Evolutionary conservation across 2,888 invertebrate genomes (phyloP).

Genomic region (Plagiodera versicolora): DNA sequence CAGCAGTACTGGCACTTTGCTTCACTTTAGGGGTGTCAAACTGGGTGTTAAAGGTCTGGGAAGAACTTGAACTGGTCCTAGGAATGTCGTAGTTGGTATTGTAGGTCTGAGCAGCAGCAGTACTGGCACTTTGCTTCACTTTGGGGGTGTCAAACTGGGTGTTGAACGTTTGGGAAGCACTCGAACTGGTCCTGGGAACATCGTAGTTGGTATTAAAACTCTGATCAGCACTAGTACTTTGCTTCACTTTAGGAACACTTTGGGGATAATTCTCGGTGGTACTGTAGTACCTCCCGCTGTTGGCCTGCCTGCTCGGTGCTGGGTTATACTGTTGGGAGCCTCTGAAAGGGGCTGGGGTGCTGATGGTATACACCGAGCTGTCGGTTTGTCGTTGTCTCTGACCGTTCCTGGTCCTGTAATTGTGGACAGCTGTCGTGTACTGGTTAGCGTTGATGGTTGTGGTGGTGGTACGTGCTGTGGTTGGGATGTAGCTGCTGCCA

Average conservation of each 20-base stretch:
- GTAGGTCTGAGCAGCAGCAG: too few species aligned
- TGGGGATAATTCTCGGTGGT: slow-evolving; percentile 44
- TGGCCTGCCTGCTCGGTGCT: slow-evolving; percentile 31
- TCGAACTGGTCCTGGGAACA: slow-evolving; percentile 33
- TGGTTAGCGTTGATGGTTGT: slow-evolving; percentile 42
- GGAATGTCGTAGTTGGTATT: too few species aligned
- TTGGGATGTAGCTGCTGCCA: slow-evolving; percentile 56
- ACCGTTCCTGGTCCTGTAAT: slow-evolving; percentile 36
- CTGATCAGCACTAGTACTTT: slow-evolving; percentile 29
- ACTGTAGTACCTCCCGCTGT: slow-evolving; percentile 30
- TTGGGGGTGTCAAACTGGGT: slow-evolving; percentile 37
- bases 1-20: slow-evolving; percentile 30
- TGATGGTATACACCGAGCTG: slow-evolving; percentile 44
- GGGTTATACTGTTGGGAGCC: slow-evolving; percentile 43
- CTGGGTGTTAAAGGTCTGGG: slow-evolving; percentile 16
- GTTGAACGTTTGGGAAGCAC: slow-evolving; percentile 33
- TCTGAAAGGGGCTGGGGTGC: slow-evolving; percentile 54
- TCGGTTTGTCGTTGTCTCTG: slow-evolving; percentile 34
- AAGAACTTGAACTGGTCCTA: slow-evolving; percentile 12
- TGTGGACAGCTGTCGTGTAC: slow-evolving; percentile 43
- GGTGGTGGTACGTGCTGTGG: slow-evolving; percentile 54
- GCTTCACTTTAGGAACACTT: slow-evolving; percentile 35
- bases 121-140: slow-evolving; percentile 30
- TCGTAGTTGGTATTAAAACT: slow-evolving; percentile 37
- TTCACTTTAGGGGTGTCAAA: slow-evolving; percentile 36